Conservation (phyloP, 2,797 vertebrate species). For the Molossus molossus region DNA sequence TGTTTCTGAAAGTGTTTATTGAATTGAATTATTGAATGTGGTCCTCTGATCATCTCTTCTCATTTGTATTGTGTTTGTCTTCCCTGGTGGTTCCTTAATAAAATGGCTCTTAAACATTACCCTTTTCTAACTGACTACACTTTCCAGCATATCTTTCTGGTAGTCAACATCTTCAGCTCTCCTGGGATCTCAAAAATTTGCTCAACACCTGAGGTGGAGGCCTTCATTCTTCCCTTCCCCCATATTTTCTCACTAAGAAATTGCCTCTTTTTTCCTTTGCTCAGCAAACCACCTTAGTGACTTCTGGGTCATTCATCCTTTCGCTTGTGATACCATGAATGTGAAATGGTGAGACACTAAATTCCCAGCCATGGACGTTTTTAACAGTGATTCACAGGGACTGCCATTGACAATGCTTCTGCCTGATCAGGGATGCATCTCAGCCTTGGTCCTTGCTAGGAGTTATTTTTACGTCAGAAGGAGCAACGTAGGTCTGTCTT, state of each 20-base stretch:
- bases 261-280: not conserved
- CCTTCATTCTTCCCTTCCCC: not conserved
- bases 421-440: not conserved
- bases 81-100: not conserved
- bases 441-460: not conserved
- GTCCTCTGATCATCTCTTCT: constrained; percentile 51
- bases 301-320: not conserved
- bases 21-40: constrained; percentile 61
- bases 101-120: not conserved
- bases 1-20: constrained; percentile 82
- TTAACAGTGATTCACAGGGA: not conserved
- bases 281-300: not conserved
- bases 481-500: not conserved
- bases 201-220: not conserved
- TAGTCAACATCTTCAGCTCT: not conserved
- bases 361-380: not conserved
- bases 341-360: not conserved
- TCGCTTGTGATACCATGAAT: not conserved
- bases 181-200: not conserved
- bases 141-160: not conserved
- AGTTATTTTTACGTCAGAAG: not conserved
- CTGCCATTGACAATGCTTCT: not conserved
- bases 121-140: not conserved
- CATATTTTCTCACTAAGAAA: not conserved
- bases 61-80: not conserved